Conservation (phyloP, 2,888 invertebrate species). For the Apodemia mormo region DNA sequence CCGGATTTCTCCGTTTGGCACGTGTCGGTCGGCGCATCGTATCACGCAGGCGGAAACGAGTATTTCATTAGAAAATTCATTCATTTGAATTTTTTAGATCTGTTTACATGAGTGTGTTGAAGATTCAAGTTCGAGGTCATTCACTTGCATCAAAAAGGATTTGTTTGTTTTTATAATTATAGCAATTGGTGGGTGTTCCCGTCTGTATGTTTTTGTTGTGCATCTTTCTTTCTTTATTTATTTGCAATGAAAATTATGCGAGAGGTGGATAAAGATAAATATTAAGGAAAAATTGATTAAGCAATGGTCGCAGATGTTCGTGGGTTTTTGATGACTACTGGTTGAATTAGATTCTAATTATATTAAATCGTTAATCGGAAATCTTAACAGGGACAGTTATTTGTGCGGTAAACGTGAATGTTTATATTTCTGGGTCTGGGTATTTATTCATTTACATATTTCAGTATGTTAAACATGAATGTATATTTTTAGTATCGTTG, state of each 20-base stretch:
- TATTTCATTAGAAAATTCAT: constrained; percentile 65
- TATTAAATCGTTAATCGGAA: no score
- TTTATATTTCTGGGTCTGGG: no score
- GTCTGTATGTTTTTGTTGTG: background rate
- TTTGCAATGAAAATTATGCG: background rate
- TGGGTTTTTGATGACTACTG: no score
- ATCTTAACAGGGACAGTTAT: no score
- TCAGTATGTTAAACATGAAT: no score
- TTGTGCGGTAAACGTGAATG: no score
- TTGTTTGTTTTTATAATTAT: constrained; percentile 15
- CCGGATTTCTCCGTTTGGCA: constrained; percentile 59
- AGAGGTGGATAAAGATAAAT: background rate
- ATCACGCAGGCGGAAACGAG: constrained; percentile 53
- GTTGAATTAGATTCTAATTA: no score
- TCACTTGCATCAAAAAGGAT: constrained; percentile 35
- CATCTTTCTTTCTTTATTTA: background rate
- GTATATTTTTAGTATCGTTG: no score
- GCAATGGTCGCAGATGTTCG: background rate
- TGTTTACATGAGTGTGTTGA: constrained; percentile 61
- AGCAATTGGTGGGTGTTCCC: constrained; percentile 9
- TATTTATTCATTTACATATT: no score
- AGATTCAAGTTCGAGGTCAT: constrained; percentile 75
- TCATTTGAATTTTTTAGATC: constrained; percentile 50
- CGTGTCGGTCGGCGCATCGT: constrained; percentile 50
- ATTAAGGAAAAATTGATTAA: background rate